Evolutionary conservation across 2,888 invertebrate species (phyloP).

Genomic region (Graphium colonna): DNA sequence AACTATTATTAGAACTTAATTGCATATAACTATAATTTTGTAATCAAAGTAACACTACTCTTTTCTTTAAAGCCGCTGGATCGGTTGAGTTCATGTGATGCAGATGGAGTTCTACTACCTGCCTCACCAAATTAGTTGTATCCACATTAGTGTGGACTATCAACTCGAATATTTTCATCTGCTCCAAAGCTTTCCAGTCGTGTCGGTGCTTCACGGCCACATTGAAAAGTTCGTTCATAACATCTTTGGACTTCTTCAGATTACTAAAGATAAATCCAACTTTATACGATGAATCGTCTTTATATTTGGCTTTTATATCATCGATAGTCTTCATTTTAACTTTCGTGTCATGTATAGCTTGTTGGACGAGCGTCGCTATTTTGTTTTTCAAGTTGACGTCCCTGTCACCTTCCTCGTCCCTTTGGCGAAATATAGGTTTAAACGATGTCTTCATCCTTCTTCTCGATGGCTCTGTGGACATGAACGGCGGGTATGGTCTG

Average conservation of each 20-base stretch:
- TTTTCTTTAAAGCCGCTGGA: constrained; percentile 28
- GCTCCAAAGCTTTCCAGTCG: constrained; percentile 61
- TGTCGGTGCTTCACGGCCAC: constrained; percentile 61
- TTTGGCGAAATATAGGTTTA: constrained; percentile 10
- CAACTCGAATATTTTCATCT: constrained; percentile 62
- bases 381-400: constrained; percentile 53
- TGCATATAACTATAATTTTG: neutral
- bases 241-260: constrained; percentile 57
- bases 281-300: constrained; percentile 45
- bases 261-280: constrained; percentile 59
- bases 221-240: constrained; percentile 61
- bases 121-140: constrained; percentile 55
- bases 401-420: constrained; percentile 36
- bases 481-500: constrained; percentile 4
- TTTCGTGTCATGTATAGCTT: constrained; percentile 54
- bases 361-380: constrained; percentile 51
- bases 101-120: constrained; percentile 56
- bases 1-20: too few species aligned
- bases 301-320: constrained; percentile 38
- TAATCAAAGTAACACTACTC: constrained; percentile 41
- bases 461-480: neutral
- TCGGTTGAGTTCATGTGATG: constrained; percentile 42
- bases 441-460: constrained; percentile 14
- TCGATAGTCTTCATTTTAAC: constrained; percentile 45
- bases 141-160: constrained; percentile 67